Percentiles rank a stretch among this genome's conserved stretches.
Evolutionary conservation across 1,140 invertebrate species (phyloP).

Genomic region (Frieseomelitta varia): DNA sequence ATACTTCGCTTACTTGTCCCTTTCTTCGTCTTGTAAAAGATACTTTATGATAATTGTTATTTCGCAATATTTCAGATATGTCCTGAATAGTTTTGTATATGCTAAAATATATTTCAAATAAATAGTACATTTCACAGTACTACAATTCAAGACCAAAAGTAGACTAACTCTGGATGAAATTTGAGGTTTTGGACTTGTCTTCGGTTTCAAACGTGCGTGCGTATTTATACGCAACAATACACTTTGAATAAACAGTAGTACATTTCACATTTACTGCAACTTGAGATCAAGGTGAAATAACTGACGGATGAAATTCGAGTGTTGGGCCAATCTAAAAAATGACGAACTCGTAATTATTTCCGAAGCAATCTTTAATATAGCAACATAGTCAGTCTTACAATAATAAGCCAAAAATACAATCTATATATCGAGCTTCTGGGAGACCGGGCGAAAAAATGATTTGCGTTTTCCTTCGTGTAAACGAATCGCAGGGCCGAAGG

Average conservation of each 20-base stretch:
- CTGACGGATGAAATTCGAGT: background rate
- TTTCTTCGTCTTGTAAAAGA: background rate
- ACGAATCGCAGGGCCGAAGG: background rate
- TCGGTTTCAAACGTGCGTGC: too few species aligned
- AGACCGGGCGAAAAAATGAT: slow-evolving; percentile 68
- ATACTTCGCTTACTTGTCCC: background rate
- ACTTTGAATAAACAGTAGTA: too few species aligned
- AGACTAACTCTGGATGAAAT: background rate
- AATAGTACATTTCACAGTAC: too few species aligned
- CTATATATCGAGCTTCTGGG: slow-evolving; percentile 76
- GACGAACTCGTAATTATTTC: slow-evolving; percentile 11
- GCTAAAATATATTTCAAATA: too few species aligned
- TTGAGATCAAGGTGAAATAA: background rate
- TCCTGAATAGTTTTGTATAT: background rate
- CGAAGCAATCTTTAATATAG: slow-evolving; percentile 81
- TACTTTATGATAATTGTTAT: background rate
- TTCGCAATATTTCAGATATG: background rate
- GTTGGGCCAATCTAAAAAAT: background rate
- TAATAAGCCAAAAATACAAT: slow-evolving; percentile 82
- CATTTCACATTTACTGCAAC: too few species aligned
- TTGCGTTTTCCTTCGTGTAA: slow-evolving; percentile 46
- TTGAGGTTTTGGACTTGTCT: background rate
- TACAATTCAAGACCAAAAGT: background rate
- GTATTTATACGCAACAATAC: too few species aligned
- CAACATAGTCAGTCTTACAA: slow-evolving; percentile 82